These are phyloP conservation scores for Brachyhypopomus occidentalis DNA, from an alignment of 2,113 vertebrate genomes.

Conservation along the genomic window DNA sequence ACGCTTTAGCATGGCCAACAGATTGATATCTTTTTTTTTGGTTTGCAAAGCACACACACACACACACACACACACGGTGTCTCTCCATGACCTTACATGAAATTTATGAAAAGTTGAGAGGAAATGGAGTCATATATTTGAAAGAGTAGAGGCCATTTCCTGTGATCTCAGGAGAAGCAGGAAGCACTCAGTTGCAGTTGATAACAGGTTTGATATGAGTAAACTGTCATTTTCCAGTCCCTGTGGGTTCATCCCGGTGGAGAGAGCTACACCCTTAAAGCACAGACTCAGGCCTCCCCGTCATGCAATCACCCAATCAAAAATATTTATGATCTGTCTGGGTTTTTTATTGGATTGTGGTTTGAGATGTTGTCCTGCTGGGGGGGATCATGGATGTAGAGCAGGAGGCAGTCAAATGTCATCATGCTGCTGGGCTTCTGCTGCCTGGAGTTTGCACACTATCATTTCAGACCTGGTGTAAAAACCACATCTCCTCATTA, in stretches of 20 bases:
- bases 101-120: constrained; percentile 3
- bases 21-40: not conserved
- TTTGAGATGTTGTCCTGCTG: constrained; percentile 47
- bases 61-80: not conserved
- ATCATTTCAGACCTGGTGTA: not conserved
- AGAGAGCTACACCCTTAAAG: constrained; percentile 21
- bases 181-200: constrained; percentile 13
- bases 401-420: constrained; percentile 23
- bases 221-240: constrained; percentile 32
- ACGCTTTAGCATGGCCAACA: not conserved
- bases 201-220: constrained; percentile 35
- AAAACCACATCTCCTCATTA: not conserved
- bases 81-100: not conserved
- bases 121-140: constrained; percentile 21
- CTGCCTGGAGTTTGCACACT: not conserved
- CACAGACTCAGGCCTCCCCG: constrained; percentile 29
- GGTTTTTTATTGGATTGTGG: constrained; percentile 52
- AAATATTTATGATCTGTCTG: constrained; percentile 53
- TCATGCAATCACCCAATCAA: constrained; percentile 48
- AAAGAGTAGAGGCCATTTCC: constrained; percentile 13
- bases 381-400: constrained; percentile 41
- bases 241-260: constrained; percentile 20
- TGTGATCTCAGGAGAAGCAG: constrained; percentile 17
- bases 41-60: not conserved
- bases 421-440: not conserved